Percentiles rank a stretch among this genome's conserved stretches.
Evolutionary conservation across 2,888 invertebrate genomes (phyloP).

Genomic region (Melieria picta): DNA sequence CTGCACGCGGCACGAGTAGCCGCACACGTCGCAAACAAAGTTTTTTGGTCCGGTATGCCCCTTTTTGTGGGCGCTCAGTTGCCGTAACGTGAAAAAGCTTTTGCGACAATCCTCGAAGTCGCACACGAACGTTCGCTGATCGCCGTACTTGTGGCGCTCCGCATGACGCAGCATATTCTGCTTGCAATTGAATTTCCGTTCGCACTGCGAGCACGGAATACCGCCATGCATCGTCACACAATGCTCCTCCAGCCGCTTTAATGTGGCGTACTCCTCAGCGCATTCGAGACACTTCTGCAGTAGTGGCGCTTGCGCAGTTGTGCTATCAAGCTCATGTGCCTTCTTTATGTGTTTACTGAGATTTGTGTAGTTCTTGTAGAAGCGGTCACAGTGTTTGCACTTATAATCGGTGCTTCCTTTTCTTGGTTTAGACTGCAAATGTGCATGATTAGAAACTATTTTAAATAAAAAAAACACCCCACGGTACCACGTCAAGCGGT

Average conservation of each 20-base stretch:
- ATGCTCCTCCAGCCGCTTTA: conserved; percentile 31
- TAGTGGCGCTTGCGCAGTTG: not conserved
- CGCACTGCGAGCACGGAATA: conserved; percentile 47
- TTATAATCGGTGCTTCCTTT: not conserved
- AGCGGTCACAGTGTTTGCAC: conserved; percentile 31
- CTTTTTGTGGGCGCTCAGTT: conserved; percentile 51
- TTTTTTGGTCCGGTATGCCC: conserved; percentile 52
- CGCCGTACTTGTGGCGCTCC: conserved; percentile 45
- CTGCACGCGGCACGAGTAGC: conserved; percentile 46
- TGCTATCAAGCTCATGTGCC: conserved; percentile 7
- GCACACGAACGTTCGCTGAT: conserved; percentile 49
- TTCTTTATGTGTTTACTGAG: conserved; percentile 48
- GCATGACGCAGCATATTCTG: conserved; percentile 52
- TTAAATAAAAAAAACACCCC: too few species aligned
- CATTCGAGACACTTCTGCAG: conserved; percentile 30
- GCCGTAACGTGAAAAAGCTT: conserved; percentile 49
- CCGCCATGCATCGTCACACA: conserved; percentile 46
- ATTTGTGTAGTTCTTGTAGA: conserved; percentile 42
- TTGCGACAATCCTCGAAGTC: conserved; percentile 53
- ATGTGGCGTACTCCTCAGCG: conserved; percentile 21
- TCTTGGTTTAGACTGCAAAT: too few species aligned
- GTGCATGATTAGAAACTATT: not conserved
- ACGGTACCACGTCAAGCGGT: not conserved
- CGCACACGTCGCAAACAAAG: conserved; percentile 40
- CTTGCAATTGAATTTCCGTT: conserved; percentile 49